Percentiles rank a stretch among this genome's conserved stretches.
phyloP scores from a whole-genome alignment of 2,888 invertebrate species.

The Leptinotarsa peninsularis region DNA sequence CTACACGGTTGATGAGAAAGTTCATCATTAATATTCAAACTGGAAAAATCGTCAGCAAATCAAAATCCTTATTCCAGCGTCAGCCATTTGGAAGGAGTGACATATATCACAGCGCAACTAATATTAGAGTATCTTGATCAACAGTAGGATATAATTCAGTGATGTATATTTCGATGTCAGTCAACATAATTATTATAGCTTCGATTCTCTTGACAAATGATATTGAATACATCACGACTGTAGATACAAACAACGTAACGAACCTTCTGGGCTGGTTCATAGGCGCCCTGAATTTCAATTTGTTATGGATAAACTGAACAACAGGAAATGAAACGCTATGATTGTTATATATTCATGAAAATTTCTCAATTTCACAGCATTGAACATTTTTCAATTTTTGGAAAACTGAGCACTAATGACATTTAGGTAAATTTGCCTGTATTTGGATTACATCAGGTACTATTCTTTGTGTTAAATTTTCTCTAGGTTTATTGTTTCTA shows the following conservation, averaged over 20 bases:
- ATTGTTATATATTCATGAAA: too few relatives aligned
- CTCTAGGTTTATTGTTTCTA: too few relatives aligned
- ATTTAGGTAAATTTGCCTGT: too few relatives aligned
- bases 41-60: neutral
- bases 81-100: neutral
- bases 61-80: neutral
- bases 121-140: neutral
- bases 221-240: slow-evolving; percentile 5
- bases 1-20: neutral
- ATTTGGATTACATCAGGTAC: too few relatives aligned
- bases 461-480: too few relatives aligned
- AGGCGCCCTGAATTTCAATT: neutral
- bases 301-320: neutral
- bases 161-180: slow-evolving; percentile 6
- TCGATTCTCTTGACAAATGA: slow-evolving; percentile 16
- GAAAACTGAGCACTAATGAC: too few relatives aligned
- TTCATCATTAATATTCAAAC: neutral
- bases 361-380: too few relatives aligned
- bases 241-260: slow-evolving; percentile 1
- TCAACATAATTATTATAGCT: slow-evolving; percentile 8
- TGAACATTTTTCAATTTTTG: too few relatives aligned
- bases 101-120: neutral
- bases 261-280: neutral
- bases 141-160: slow-evolving; percentile 3
- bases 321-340: too few relatives aligned